Percentiles rank a stretch among this genome's conserved stretches.
Conservation (phyloP, 2,113 vertebrate species). For the Gila orcuttii region DNA sequence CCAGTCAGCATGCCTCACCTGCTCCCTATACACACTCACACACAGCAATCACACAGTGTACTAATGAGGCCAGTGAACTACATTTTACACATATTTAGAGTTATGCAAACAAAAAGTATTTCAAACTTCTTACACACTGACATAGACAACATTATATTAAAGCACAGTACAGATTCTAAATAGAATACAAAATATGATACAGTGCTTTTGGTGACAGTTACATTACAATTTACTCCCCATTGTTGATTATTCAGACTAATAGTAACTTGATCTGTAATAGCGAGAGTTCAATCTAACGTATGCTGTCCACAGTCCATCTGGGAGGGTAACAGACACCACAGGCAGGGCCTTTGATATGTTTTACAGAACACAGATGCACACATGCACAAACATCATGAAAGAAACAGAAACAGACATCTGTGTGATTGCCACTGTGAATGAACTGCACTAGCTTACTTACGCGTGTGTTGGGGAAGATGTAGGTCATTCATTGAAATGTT, state of each 20-base stretch:
- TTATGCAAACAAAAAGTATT: background rate
- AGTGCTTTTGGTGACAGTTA: background rate
- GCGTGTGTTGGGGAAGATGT: background rate
- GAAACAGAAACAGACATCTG: slow-evolving; percentile 14
- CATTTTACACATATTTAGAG: background rate
- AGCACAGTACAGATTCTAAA: background rate
- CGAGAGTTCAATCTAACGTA: slow-evolving; percentile 13
- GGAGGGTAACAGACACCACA: slow-evolving; percentile 17
- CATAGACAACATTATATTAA: background rate
- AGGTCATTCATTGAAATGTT: slow-evolving; percentile 33
- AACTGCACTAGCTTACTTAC: slow-evolving; percentile 16
- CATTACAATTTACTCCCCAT: background rate
- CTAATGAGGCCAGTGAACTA: slow-evolving; percentile 9
- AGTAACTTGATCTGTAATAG: slow-evolving; percentile 11
- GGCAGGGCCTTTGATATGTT: slow-evolving; percentile 31
- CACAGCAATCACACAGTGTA: background rate
- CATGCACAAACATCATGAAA: slow-evolving; percentile 27
- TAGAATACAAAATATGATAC: background rate
- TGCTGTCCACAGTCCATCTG: slow-evolving; percentile 42
- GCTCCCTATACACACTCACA: background rate
- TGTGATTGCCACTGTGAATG: slow-evolving; percentile 22
- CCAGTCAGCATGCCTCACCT: slow-evolving; percentile 51
- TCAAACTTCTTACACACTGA: background rate
- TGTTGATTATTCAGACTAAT: background rate
- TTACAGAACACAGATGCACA: slow-evolving; percentile 32